Evolutionary conservation across 2,888 invertebrate species (phyloP).

Genomic region (Pycnomerus fuliginosus): DNA sequence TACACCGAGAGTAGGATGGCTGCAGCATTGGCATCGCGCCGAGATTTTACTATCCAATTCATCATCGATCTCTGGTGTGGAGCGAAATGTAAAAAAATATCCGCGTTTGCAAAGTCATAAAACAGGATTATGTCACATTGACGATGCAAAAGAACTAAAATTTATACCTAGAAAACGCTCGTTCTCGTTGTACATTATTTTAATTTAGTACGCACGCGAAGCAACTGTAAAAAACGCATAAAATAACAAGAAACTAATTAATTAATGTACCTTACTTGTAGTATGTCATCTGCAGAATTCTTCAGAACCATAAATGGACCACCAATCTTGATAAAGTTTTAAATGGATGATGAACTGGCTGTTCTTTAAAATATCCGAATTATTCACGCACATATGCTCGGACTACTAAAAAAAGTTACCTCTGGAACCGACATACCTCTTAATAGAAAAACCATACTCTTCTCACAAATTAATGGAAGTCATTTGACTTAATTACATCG

Average conservation of each 20-base stretch:
- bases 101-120: conserved; percentile 19
- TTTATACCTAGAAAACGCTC: conserved; percentile 16
- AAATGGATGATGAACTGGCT: conserved; percentile 26
- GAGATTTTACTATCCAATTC: no score
- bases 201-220: conserved; percentile 23
- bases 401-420: conserved; percentile 20
- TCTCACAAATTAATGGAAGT: conserved; percentile 11
- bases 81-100: conserved; percentile 15
- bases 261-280: conserved; percentile 28
- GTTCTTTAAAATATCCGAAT: conserved; percentile 25
- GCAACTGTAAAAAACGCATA: conserved; percentile 2
- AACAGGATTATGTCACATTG: conserved; percentile 20
- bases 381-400: conserved; percentile 26
- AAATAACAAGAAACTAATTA: conserved; percentile 18
- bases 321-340: conserved; percentile 28
- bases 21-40: no score
- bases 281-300: conserved; percentile 27
- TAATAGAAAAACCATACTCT: conserved; percentile 6
- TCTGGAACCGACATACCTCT: conserved; percentile 6
- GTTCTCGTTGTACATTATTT: no score
- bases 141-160: conserved; percentile 13
- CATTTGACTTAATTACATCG: conserved; percentile 8
- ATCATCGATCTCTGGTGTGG: no score
- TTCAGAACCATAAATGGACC: conserved; percentile 25
- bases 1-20: no score